Base-by-base conservation (phyloP, 2,888 invertebrate genomes). In the Troglohyphantes excavatus region DNA sequence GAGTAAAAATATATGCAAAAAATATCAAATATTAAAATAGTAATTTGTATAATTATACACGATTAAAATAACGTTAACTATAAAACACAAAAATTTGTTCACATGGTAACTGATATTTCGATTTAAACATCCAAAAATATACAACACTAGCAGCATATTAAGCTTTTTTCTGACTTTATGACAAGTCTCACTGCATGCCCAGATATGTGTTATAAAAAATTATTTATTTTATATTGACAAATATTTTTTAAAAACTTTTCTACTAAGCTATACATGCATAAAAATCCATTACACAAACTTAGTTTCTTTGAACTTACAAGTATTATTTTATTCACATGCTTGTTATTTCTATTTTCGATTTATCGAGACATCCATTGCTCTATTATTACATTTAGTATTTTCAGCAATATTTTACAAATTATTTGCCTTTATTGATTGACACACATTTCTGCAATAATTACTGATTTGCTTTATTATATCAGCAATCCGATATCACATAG, bases 1-100 rank as follows among this genome's bases (percentile, higher is more conserved):
- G 39, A 53, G 33, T 33, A 33, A 53, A 53, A 53, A 53, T 53
- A 17, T 53, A 53, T 53, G 53, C 53, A 53, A n/a, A 53, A 53
- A 33, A 33, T 33, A 33, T 5, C n/a, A 11, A 53, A n/a, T 53
- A 53, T 53, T 53, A 53, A 53, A 53, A 53, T n/a, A 53, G 53
- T n/a, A 53, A 53, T 53, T 53, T 53, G 53, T 53, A n/a, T 53
- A 53, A 17, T 53, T 17, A 53, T n/a, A 33, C 5, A 33, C 9
- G 33, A 33, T 33, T 33, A 33, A 33, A 33, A 3, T 33, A 33
- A 33, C 3, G 9, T 33, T 3, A 9, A 33, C 9, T 3, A n/a
- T n/a, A 33, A 33, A 9, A 5, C 53, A 53, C n/a, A 53, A 53
- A 53, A 53, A n/a, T 53, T 53, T 53, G 53, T 53, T 53, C 53